These are phyloP conservation scores for Scolopax rusticola DNA, from an alignment of 2,797 vertebrate genomes.

Conservation along the genomic window DNA sequence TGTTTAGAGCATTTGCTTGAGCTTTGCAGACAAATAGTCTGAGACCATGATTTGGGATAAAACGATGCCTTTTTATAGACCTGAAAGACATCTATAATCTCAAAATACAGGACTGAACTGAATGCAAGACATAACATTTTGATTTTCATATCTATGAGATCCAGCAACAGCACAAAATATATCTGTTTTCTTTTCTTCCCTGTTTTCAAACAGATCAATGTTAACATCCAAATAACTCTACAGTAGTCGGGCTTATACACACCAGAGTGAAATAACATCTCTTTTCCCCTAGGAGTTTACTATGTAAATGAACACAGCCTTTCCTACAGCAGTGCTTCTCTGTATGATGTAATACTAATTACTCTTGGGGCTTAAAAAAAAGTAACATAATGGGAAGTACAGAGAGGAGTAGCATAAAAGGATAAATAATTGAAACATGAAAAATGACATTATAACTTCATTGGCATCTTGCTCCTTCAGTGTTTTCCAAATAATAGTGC, in stretches of 20 bases:
- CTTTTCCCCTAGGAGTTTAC: background rate
- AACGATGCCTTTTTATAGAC: background rate
- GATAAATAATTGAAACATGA: background rate
- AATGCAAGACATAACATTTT: background rate
- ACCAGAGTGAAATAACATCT: background rate
- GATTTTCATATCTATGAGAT: background rate
- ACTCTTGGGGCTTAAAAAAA: background rate
- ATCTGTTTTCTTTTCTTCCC: background rate
- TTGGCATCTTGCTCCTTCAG: background rate
- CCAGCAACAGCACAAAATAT: background rate
- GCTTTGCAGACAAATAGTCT: background rate
- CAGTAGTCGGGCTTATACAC: background rate
- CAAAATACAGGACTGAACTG: background rate
- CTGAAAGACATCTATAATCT: background rate
- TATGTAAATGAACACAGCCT: background rate
- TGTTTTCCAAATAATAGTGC: background rate
- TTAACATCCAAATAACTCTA: background rate
- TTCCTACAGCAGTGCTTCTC: background rate
- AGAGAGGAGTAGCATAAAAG: background rate
- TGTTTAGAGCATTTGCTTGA: background rate
- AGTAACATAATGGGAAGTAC: background rate
- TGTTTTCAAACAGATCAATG: background rate
- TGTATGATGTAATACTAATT: background rate
- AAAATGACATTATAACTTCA: background rate
- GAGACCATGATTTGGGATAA: background rate